Conservation (phyloP, 2,797 vertebrate genomes). For the Psittacula derbiana region DNA sequence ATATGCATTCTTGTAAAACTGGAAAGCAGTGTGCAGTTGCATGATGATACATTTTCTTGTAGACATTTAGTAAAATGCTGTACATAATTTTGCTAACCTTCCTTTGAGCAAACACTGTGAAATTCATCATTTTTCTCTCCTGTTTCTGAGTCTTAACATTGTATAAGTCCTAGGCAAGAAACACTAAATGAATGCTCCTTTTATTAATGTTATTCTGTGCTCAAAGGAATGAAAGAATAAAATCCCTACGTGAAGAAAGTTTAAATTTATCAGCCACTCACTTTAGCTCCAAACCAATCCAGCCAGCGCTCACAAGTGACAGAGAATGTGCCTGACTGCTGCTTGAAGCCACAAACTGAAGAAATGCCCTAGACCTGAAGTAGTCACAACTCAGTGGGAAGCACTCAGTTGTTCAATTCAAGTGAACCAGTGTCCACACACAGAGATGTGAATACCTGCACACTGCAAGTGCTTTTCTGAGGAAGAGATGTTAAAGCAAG, state of each 20-base stretch:
- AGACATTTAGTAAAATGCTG: neutral
- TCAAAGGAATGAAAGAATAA: neutral
- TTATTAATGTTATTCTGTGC: neutral
- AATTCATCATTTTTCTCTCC: neutral
- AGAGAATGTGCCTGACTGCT: neutral
- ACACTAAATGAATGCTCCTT: neutral
- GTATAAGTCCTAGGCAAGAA: neutral
- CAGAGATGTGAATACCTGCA: neutral
- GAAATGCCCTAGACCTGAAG: neutral
- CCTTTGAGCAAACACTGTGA: neutral
- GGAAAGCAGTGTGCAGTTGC: neutral
- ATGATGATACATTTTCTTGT: neutral
- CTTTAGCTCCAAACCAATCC: neutral
- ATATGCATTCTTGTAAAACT: neutral
- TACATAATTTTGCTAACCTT: neutral
- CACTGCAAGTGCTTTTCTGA: neutral
- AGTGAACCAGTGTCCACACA: neutral
- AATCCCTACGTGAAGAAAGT: neutral
- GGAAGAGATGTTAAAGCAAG: neutral
- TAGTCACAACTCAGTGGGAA: neutral
- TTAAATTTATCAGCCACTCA: neutral
- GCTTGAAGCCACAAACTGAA: neutral
- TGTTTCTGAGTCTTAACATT: neutral
- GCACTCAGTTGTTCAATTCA: neutral
- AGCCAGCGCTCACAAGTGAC: neutral